Conservation (phyloP, 2,113 vertebrate species). For the Myiagra hebetior region DNA sequence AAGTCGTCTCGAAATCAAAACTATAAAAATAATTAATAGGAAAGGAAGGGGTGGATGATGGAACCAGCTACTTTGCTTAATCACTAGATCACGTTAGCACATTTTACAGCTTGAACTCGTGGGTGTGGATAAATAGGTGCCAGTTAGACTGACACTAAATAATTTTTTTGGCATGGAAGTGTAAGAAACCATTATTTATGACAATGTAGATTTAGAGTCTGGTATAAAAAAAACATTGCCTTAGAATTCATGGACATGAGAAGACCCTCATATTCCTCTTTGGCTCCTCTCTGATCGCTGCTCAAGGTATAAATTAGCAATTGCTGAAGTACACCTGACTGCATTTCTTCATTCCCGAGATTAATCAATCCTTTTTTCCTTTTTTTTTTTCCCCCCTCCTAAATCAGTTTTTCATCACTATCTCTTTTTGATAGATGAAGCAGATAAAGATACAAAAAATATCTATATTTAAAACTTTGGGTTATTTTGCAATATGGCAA, state of each 20-base stretch:
- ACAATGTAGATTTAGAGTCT: constrained; percentile 7
- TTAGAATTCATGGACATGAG: background rate
- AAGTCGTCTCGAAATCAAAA: constrained; percentile 60
- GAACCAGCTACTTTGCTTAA: constrained; percentile 67
- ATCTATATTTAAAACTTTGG: constrained; percentile 79
- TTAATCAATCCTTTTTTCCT: background rate
- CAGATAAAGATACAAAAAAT: constrained; percentile 53
- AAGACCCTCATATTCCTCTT: background rate
- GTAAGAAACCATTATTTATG: background rate
- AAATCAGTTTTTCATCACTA: constrained; percentile 15
- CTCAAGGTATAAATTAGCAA: background rate
- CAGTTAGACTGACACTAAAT: constrained; percentile 48
- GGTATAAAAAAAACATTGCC: background rate
- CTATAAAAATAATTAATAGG: constrained; percentile 53
- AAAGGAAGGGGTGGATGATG: constrained; percentile 43
- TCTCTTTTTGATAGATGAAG: constrained; percentile 39
- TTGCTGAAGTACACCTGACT: constrained; percentile 25
- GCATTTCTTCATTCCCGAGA: background rate
- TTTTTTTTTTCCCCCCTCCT: background rate
- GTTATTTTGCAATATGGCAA: constrained; percentile 80
- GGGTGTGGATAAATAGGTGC: constrained; percentile 20
- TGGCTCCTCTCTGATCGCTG: background rate
- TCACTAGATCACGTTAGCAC: constrained; percentile 56
- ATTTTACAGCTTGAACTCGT: constrained; percentile 59
- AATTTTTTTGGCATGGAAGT: constrained; percentile 33